Percentiles rank a stretch among this genome's conserved stretches.
These are phyloP conservation scores for Gymnocephalus cernua DNA, from an alignment of 2,113 vertebrate species.

Conservation along the genomic window DNA sequence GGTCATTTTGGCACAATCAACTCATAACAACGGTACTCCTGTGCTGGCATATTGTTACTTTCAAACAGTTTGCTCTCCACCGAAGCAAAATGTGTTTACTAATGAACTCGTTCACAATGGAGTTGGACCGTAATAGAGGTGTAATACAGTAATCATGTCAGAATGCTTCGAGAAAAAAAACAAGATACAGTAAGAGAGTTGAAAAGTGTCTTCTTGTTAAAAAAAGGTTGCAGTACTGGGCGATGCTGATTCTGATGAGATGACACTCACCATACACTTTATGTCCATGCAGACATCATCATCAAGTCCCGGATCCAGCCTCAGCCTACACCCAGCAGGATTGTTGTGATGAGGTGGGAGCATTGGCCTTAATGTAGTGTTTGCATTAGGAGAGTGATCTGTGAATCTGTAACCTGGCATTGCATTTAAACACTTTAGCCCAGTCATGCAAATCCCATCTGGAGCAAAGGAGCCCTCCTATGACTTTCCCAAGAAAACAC, in stretches of 20 bases:
- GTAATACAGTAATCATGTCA: conserved; percentile 62
- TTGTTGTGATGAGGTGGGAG: background rate
- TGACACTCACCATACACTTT: conserved; percentile 22
- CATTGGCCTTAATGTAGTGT: conserved; percentile 59
- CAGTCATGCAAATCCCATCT: conserved; percentile 35
- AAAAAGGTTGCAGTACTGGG: conserved; percentile 42
- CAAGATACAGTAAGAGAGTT: conserved; percentile 39
- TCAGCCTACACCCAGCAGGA: conserved; percentile 13
- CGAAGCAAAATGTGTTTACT: conserved; percentile 55
- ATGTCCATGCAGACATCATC: background rate
- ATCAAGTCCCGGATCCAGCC: conserved; percentile 1
- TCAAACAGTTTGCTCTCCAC: conserved; percentile 52
- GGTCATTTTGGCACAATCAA: conserved; percentile 84
- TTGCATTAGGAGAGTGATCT: conserved; percentile 42
- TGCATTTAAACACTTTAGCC: conserved; percentile 28
- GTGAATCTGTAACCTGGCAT: conserved; percentile 24
- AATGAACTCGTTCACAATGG: conserved; percentile 53
- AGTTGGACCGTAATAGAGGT: conserved; percentile 47
- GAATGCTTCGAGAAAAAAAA: conserved; percentile 57
- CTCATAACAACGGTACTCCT: conserved; percentile 65
- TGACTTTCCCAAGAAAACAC: conserved; percentile 29
- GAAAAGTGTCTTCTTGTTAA: conserved; percentile 42
- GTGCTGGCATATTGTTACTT: conserved; percentile 68
- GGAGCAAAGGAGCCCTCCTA: conserved; percentile 28
- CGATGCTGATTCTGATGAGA: conserved; percentile 10